Conservation (phyloP, 2,113 vertebrate species). For the Aptenodytes patagonicus region DNA sequence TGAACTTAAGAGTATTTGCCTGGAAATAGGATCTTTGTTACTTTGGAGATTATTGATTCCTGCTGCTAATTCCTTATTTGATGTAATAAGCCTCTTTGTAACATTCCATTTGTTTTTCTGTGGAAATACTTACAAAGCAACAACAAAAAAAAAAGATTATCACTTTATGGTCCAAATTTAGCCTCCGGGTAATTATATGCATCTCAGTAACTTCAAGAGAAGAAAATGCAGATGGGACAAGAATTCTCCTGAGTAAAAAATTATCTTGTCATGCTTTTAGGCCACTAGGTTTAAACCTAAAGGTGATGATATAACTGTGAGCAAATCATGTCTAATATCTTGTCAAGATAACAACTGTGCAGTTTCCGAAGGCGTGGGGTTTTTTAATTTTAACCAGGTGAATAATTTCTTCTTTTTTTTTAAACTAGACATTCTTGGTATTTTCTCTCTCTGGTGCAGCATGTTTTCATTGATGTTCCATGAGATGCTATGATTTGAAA, state of each 20-base stretch:
- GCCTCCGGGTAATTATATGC: background rate
- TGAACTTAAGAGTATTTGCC: conserved; percentile 21
- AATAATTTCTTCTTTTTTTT: background rate
- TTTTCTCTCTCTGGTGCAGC: background rate
- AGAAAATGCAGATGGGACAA: background rate
- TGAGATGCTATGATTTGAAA: background rate
- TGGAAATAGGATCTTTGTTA: conserved; percentile 42
- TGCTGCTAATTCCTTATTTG: conserved; percentile 35
- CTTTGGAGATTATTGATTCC: conserved; percentile 50
- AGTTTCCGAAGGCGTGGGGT: background rate
- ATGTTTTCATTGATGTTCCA: background rate
- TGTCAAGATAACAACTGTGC: background rate
- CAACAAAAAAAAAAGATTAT: background rate
- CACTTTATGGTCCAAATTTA: conserved; percentile 25
- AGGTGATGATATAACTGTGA: background rate
- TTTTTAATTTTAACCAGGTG: background rate
- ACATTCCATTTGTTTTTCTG: conserved; percentile 33
- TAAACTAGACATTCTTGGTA: background rate
- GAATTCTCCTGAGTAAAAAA: background rate
- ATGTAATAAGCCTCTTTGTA: conserved; percentile 39
- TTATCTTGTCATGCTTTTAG: background rate
- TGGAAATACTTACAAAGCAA: conserved; percentile 14
- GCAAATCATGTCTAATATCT: background rate
- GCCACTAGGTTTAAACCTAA: background rate
- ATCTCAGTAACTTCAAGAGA: background rate